These are phyloP conservation scores for Parnassius smintheus DNA, from an alignment of 2,888 invertebrate species.

Conservation along the genomic window DNA sequence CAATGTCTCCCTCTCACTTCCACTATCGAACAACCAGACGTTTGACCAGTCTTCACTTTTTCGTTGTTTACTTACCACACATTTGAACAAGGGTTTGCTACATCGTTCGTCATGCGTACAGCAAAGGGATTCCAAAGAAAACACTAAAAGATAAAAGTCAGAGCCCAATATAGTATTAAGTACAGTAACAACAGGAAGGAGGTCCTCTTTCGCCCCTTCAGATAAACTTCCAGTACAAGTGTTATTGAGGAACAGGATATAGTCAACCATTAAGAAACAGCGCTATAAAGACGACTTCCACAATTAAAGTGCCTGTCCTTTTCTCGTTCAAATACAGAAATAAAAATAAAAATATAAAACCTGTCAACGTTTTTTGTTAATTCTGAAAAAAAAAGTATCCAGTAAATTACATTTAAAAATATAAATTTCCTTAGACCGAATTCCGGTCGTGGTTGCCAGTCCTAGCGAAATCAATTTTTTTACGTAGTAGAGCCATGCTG, in stretches of 20 bases:
- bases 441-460: too few relatives aligned
- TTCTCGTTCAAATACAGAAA: not conserved
- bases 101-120: too few relatives aligned
- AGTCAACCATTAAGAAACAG: slow-evolving; percentile 67
- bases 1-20: too few relatives aligned
- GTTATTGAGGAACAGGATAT: slow-evolving; percentile 56
- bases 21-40: too few relatives aligned
- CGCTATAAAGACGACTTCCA: slow-evolving; percentile 26
- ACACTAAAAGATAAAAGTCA: slow-evolving; percentile 9
- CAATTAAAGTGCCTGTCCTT: slow-evolving; percentile 21
- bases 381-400: not conserved
- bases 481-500: too few relatives aligned
- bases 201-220: not conserved
- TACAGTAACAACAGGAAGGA: slow-evolving; percentile 18
- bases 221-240: slow-evolving; percentile 61
- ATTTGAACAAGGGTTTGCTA: too few relatives aligned
- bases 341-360: not conserved
- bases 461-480: too few relatives aligned
- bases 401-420: not conserved
- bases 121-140: not conserved
- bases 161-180: not conserved
- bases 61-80: too few relatives aligned
- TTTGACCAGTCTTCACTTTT: too few relatives aligned
- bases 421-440: too few relatives aligned
- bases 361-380: too few relatives aligned